Base-by-base conservation (phyloP, 2,888 invertebrate species). In the Boloria euphrosyne region DNA sequence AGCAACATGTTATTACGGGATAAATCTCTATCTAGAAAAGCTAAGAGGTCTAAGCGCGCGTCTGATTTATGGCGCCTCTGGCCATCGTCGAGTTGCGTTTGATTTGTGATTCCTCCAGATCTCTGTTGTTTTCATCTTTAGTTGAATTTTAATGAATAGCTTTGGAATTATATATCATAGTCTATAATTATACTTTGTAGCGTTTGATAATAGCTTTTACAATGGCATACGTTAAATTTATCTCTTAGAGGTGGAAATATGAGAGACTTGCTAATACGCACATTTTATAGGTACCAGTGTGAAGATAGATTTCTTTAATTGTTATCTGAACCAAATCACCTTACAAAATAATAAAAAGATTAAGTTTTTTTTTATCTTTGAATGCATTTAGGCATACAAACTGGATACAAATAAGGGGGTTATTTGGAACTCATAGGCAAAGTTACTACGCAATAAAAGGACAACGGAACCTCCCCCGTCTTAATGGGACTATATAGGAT, bases 1-100 rank as follows among this genome's bases (percentile, higher is more conserved):
- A 89, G 84, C 88, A 91, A 90, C 90, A 79, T 91, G 90, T 90
- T 91, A 92, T 92, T 92, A 92, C 81, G 83, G 90, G 90, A 91
- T 92, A 92, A 92, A 92, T 92, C 92, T 92, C 87, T 92, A 91
- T 92, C 91, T 92, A 91, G 92, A 90, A 92, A 91, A 90, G 90
- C 90, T 91, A 90, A 92, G 90, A 90, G 90, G 87, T 89, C 90
- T 92, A 91, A 92, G 89, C 87, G 85, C 86, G 81, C 80, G 79
- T 68, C 83, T 89, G 91, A 91, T 91, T 92, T 91, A 92, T 86
- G 77, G 79, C 76, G 81, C 86, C 85, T 74, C 76, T 77, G 81
- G 87, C 87, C 79, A 86, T 86, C 85, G 83, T 82, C 85, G 84
- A 84, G 81, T 85, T 83, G 81, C 80, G 72, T 85, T 87, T 90